Conservation (phyloP, 2,888 invertebrate genomes). For the Agrochola macilenta region DNA sequence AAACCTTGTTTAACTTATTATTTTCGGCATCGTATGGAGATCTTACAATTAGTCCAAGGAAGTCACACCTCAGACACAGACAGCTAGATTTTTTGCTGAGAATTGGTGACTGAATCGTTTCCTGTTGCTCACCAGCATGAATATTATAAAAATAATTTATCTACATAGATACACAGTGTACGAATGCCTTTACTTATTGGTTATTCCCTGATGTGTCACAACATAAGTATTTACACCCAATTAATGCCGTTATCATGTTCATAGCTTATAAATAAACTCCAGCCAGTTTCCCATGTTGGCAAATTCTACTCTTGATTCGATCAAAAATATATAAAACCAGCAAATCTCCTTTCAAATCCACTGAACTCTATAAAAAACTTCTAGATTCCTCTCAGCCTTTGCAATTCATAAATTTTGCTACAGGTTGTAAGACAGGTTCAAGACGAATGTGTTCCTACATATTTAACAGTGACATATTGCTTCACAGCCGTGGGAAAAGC, state of each 20-base stretch:
- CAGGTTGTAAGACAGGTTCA: constrained; percentile 13
- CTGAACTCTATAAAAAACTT: not conserved
- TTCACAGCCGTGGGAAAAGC: constrained; percentile 52
- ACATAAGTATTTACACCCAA: not conserved
- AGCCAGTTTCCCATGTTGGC: no score
- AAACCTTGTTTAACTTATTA: not conserved
- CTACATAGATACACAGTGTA: not conserved
- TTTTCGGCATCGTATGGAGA: constrained; percentile 1
- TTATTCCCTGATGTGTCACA: no score
- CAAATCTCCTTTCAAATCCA: not conserved
- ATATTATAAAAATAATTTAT: not conserved
- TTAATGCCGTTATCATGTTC: not conserved
- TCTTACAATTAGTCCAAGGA: not conserved
- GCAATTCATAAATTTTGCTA: constrained; percentile 31
- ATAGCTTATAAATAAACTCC: no score
- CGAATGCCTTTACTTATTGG: not conserved
- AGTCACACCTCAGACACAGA: constrained; percentile 4
- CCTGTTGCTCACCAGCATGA: not conserved
- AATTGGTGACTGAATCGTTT: not conserved
- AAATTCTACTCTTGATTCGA: no score
- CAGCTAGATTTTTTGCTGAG: constrained; percentile 4
- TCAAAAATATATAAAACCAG: not conserved
- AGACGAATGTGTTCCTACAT: constrained; percentile 43
- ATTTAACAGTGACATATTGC: constrained; percentile 49
- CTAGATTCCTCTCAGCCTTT: constrained; percentile 1